Base-by-base conservation (phyloP, 2,888 invertebrate species). In the Caenorhabditis angaria region DNA sequence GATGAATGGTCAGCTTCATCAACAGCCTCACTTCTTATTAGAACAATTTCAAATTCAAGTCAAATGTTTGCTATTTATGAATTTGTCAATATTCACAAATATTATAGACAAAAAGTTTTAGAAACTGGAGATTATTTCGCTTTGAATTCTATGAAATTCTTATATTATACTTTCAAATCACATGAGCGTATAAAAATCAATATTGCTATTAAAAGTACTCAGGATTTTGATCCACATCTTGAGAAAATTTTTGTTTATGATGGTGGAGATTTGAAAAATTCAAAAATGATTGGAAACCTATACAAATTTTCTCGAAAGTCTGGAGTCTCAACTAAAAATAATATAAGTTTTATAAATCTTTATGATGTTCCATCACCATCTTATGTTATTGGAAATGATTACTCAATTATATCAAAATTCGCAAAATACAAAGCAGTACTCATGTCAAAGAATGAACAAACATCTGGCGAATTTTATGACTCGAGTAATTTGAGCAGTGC, bases 61-160 rank as follows among this genome's bases (percentile, higher is more conserved):
- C 69, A 69, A 55, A 69, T 69, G 69, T 69, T 69, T 47, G 69
- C 69, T 10, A 69, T 69, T 60, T 69, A 69, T 51, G 69, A 69
- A 25, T 69, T 69, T 56, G 69, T 69, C 14, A 61, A 69, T 24
- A 51, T 64, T 18, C 60, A 64, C 20, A 69, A 69, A 41, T 58
- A 56, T 20, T 69, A 60, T 51, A 60, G 56, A n/a, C 69, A 69
- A 10, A 41, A 64, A 1, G 27, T 51, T 18, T 12, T 69, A 12
- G 64, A 60, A 5, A 64, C 63, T 28, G 69, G 69, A 20, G 69
- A 69, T 20, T 69, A 69, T 20, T 69, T 69, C 28, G 25, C 69
- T 14, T n/a, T 69, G 22, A 62, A 56, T 22, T 20, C 41, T n/a
- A 69, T 64, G 69, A 56, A 55, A 8, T 51, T 60, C 18, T 60